Conservation (phyloP, 2,888 invertebrate genomes). For the Psylliodes chrysocephalus region DNA sequence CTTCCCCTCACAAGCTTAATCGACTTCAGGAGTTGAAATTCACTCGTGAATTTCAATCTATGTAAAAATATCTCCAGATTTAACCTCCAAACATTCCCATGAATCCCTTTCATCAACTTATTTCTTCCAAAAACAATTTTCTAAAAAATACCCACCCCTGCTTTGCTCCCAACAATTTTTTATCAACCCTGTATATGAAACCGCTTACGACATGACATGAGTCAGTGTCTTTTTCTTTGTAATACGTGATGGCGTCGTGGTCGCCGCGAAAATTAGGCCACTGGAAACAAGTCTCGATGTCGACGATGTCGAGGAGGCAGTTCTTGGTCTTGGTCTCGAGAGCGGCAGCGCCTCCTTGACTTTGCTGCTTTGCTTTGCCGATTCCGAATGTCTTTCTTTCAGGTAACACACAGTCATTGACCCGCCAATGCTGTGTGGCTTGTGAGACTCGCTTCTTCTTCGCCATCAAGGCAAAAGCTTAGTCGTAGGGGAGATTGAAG, state of each 20-base stretch:
- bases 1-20: too few species aligned
- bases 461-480: conserved; percentile 20
- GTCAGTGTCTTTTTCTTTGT: conserved; percentile 17
- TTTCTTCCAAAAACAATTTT: too few species aligned
- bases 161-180: conserved; percentile 3
- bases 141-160: too few species aligned
- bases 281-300: conserved; percentile 32
- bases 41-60: too few species aligned
- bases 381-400: conserved; percentile 49
- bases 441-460: conserved; percentile 6
- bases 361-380: conserved; percentile 45
- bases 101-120: too few species aligned
- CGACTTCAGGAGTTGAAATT: too few species aligned
- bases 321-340: conserved; percentile 22
- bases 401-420: conserved; percentile 49
- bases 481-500: too few species aligned
- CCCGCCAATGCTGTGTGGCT: conserved; percentile 31
- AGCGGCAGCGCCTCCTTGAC: conserved; percentile 39
- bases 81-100: too few species aligned
- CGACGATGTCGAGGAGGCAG: conserved; percentile 20
- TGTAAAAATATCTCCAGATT: too few species aligned
- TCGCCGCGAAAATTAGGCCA: conserved; percentile 41
- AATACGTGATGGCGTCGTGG: conserved; percentile 3
- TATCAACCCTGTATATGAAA: conserved; percentile 10
- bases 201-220: conserved; percentile 5